These are phyloP conservation scores for Tetrao urogallus DNA, from an alignment of 2,113 vertebrate genomes.

Conservation along the genomic window DNA sequence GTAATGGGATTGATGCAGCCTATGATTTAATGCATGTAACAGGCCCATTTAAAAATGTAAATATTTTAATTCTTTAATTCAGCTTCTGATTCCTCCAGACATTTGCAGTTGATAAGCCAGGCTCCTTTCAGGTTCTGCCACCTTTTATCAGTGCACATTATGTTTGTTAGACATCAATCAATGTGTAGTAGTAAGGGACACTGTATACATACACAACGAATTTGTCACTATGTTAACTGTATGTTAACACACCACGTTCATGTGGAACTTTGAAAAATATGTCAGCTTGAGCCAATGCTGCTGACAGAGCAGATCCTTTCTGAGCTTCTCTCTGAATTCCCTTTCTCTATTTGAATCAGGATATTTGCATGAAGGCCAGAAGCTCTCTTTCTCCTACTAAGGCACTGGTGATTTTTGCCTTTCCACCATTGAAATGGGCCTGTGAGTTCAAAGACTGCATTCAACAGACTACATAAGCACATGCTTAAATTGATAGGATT, in stretches of 20 bases:
- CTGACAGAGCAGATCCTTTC: slow-evolving; percentile 33
- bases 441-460: slow-evolving; percentile 14
- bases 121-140: slow-evolving; percentile 41
- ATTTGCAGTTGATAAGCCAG: slow-evolving; percentile 27
- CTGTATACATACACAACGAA: background rate
- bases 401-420: background rate
- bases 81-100: slow-evolving; percentile 35
- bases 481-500: background rate
- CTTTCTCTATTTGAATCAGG: background rate
- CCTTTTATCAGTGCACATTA: slow-evolving; percentile 21
- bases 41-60: slow-evolving; percentile 48
- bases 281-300: background rate
- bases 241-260: background rate
- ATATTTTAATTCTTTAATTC: slow-evolving; percentile 55
- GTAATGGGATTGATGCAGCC: background rate
- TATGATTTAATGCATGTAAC: background rate
- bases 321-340: slow-evolving; percentile 20
- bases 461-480: slow-evolving; percentile 1
- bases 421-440: background rate
- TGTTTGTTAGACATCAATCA: slow-evolving; percentile 29
- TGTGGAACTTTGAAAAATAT: background rate
- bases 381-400: background rate
- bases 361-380: slow-evolving; percentile 30
- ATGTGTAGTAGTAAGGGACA: background rate
- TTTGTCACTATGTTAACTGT: background rate